phyloP scores from a whole-genome alignment of 2,113 vertebrate genomes.

The Nesoenas mayeri region DNA sequence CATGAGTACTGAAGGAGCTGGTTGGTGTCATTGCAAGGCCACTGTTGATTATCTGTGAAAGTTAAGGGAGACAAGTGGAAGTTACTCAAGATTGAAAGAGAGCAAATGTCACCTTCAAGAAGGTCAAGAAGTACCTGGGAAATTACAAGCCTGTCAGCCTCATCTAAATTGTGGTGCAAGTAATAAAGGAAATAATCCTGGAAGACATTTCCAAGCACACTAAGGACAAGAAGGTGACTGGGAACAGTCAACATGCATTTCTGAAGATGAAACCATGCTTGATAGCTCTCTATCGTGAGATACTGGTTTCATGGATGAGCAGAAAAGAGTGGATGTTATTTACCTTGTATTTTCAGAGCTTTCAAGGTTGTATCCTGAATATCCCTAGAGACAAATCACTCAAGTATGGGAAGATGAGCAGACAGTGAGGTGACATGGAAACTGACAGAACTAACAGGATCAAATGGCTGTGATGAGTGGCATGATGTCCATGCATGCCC shows the following conservation, averaged over 20 bases:
- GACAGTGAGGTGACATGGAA: neutral
- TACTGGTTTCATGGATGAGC: neutral
- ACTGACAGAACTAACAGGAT: neutral
- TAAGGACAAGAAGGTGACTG: neutral
- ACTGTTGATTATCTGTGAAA: neutral
- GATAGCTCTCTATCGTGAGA: neutral
- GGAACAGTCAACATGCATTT: neutral
- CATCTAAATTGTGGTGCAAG: neutral
- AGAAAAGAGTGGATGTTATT: neutral
- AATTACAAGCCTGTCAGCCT: neutral
- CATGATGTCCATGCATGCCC: neutral
- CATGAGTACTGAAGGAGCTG: neutral
- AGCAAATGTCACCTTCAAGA: neutral
- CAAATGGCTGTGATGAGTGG: neutral
- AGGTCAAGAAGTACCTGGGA: neutral
- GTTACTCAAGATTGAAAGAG: neutral
- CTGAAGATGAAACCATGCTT: neutral
- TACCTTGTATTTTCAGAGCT: neutral
- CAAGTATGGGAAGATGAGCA: fast-evolving
- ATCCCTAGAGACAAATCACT: neutral
- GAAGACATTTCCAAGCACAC: neutral
- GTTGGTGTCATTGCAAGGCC: fast-evolving
- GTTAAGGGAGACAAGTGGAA: neutral
- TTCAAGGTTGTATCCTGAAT: neutral
- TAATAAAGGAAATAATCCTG: neutral